Conservation (phyloP, 1,140 invertebrate species). For the Heliconius himera region DNA sequence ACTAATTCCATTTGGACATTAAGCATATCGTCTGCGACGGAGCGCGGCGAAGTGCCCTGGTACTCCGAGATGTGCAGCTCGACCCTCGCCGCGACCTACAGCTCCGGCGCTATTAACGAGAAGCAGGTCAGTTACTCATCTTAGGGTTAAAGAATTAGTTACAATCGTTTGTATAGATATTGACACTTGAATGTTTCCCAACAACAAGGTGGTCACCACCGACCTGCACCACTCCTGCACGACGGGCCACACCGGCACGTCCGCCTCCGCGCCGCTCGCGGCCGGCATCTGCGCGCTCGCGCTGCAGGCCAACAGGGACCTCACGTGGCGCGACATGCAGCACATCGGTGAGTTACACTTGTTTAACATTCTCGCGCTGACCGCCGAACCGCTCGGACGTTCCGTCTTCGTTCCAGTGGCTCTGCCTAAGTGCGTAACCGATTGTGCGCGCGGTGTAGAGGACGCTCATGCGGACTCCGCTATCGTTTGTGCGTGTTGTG, state of each 20-base stretch:
- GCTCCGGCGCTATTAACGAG: conserved; percentile 92
- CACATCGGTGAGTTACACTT: conserved; percentile 89
- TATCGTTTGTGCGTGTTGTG: too few relatives aligned
- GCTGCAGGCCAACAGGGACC: conserved; percentile 92
- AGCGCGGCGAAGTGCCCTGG: conserved; percentile 97
- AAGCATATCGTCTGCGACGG: conserved; percentile 97
- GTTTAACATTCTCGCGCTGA: too few relatives aligned
- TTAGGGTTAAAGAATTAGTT: background rate
- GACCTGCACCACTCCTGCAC: conserved; percentile 97
- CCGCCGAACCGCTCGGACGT: too few relatives aligned
- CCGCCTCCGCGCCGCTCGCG: conserved; percentile 97
- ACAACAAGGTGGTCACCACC: conserved; percentile 92
- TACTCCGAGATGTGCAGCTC: conserved; percentile 96
- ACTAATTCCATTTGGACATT: conserved; percentile 99
- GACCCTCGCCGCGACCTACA: conserved; percentile 98
- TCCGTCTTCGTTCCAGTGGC: too few relatives aligned
- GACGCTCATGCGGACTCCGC: too few relatives aligned
- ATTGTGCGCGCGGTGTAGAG: too few relatives aligned
- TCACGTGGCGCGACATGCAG: conserved; percentile 99
- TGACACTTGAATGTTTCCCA: too few relatives aligned
- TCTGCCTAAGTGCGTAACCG: too few relatives aligned
- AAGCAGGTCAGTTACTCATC: conserved; percentile 81
- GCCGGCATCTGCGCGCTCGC: conserved; percentile 98
- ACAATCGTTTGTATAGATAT: too few relatives aligned
- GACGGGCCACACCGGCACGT: conserved; percentile 94